Conservation (phyloP, 2,797 vertebrate genomes). For the Tinamus major region DNA sequence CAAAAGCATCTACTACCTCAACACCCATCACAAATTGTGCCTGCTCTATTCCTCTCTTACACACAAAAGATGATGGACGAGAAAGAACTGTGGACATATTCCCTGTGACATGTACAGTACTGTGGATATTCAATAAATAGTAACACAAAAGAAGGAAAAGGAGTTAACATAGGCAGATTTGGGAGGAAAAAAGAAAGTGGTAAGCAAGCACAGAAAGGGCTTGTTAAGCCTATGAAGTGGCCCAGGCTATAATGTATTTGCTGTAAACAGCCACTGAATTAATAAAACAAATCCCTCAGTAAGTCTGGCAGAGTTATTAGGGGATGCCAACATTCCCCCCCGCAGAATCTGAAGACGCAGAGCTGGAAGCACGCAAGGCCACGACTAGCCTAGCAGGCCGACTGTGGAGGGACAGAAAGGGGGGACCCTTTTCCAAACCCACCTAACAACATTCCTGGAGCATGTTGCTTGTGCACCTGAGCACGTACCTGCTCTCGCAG, state of each 20-base stretch:
- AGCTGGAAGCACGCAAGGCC: constrained; percentile 10
- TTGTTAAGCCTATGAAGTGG: constrained; percentile 23
- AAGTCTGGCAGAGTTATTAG: constrained; percentile 74
- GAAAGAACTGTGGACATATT: background rate
- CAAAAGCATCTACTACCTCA: constrained; percentile 10
- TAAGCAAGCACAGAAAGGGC: constrained; percentile 53
- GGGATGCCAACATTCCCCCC: constrained; percentile 68
- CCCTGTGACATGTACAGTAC: background rate
- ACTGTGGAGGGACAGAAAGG: background rate
- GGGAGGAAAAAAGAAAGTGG: background rate
- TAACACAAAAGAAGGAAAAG: constrained; percentile 13
- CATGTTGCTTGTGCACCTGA: constrained; percentile 7
- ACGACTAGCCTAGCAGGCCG: background rate
- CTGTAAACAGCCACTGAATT: constrained; percentile 72
- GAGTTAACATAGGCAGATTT: background rate
- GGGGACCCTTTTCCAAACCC: background rate
- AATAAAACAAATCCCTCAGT: constrained; percentile 80
- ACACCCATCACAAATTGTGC: background rate
- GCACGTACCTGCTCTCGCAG: background rate
- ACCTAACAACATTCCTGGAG: background rate
- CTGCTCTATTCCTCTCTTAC: constrained; percentile 6
- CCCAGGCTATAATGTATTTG: constrained; percentile 70
- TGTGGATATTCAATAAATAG: constrained; percentile 42
- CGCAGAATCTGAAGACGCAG: constrained; percentile 63
- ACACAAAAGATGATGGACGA: background rate